Evolutionary conservation across 2,888 invertebrate species (phyloP).

Genomic region (Strigamia maritima): DNA sequence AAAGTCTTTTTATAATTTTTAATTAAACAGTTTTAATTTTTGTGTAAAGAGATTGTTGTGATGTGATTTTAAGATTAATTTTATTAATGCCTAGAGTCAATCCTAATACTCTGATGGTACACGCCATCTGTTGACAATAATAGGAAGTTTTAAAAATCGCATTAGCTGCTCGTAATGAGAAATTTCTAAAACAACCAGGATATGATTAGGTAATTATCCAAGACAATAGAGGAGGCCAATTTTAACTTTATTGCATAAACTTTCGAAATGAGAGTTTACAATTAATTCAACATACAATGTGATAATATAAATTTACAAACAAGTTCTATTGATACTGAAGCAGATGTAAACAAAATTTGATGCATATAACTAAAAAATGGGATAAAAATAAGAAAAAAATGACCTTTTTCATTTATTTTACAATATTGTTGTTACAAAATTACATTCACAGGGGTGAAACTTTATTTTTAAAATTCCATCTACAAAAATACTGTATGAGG

Average conservation of each 20-base stretch:
- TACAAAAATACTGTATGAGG: slow-evolving; percentile 5
- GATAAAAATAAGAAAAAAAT: background rate
- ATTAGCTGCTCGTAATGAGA: too few relatives aligned
- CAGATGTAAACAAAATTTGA: background rate
- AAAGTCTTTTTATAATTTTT: too few relatives aligned
- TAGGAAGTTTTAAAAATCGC: background rate
- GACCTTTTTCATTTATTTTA: slow-evolving; percentile 1
- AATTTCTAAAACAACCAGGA: background rate
- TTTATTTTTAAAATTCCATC: background rate
- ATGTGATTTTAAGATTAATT: too few relatives aligned
- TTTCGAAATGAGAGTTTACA: background rate
- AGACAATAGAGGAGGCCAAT: background rate
- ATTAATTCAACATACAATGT: background rate
- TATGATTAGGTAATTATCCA: background rate
- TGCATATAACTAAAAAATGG: background rate
- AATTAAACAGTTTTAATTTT: too few relatives aligned
- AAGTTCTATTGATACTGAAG: background rate
- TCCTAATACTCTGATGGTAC: background rate
- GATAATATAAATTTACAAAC: slow-evolving; percentile 2
- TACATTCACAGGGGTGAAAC: slow-evolving; percentile 12
- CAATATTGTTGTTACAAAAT: slow-evolving; percentile 12
- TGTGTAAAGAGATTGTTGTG: too few relatives aligned
- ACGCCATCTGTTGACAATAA: background rate
- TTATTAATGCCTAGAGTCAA: too few relatives aligned
- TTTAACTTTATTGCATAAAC: background rate